Base-by-base conservation (phyloP, 2,797 vertebrate genomes). In the Phyllotis vaccarum region DNA sequence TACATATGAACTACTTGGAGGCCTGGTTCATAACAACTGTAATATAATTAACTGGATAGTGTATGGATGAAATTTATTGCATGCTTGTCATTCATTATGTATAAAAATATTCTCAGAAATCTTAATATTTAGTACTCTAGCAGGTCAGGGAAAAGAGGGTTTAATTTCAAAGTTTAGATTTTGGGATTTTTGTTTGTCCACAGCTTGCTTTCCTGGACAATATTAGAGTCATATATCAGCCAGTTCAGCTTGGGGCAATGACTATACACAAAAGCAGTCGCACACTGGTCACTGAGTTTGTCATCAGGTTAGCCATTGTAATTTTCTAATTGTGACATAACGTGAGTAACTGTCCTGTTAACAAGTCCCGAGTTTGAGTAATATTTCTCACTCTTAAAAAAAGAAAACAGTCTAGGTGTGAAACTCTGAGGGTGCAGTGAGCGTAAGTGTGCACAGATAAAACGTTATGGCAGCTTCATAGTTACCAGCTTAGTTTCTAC, bases 91-190 rank as follows among this genome's bases (percentile, higher is more conserved):
- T 74, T 80, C 3, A 62, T 58, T 86, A 27, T 16, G 27, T 27
- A 58, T 64, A 91, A 82, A 62, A 49, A 52, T 70, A 82, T 46
- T 56, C 40, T 80, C 22, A 17, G 9, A 54, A 22, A 16, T 6
- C 34, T 90, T 88, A 37, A 14, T 86, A 40, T 66, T 52, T 78
- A 66, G 46, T 6, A 58, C 27, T 70, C 12, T 12, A 66, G 21
- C 12, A 46, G 85, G 21, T 34, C 31, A 66, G 6, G 12, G 70
- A 81, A 60, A 7, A 78, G 78, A 94, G 70, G 43, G 72, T 62
- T 95, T 76, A 16, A 83, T 80, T 75, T 80, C 29, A 64, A 75
- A 79, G 10, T 89, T 83, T 79, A 79, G 88, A 85, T 81, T 66
- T 88, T 78, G 86, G n/a, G n/a, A n/a, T n/a, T n/a, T 2, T 89